Base-by-base conservation (phyloP, 2,113 vertebrate genomes). In the Bungarus multicinctus region DNA sequence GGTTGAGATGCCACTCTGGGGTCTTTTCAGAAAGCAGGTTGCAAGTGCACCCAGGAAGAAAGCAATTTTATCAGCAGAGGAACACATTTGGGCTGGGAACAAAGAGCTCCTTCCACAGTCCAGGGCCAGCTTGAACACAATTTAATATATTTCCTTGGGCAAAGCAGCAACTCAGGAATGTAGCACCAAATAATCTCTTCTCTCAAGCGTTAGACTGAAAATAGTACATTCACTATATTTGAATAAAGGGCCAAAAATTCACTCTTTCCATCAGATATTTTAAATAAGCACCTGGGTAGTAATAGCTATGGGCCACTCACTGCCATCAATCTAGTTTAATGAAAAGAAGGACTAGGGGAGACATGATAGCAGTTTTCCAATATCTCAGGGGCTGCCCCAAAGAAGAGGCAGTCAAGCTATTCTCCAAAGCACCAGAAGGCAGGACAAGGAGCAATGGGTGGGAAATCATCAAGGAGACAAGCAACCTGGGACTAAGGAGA, bases 11-110 rank as follows among this genome's bases (percentile, higher is more conserved):
- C n/a, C 53, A 8, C 9, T 27, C 39, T 74, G 9, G 8, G 7
- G 1, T 92, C n/a, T 81, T 85, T 94, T 45, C 53, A 4, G 87
- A 89, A 91, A 95, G 58, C 92, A 90, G 81, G 92, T 47, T 95
- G 64, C 93, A 93, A 52, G 30, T 34, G 20, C 91, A 22, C 89
- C 91, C 93, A 0, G 94, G 91, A 93, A 92, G 91, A 69, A 95
- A 27, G 39, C 64, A 45, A 47, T 0, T 0, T 95, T 95, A 95
- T 95, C 92, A 90, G 30, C 85, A 52, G 16, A 69, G 89, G 18
- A 60, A 47, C 87, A 93, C 92, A 90, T 89, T 89, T 53, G 16
- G 87, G 69, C 39, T 90, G 89, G 87, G 18, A 93, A 47, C 30
- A 54, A 94, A 7, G 1, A 1, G 22, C 74, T 85, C 27, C 30